Evolutionary conservation across 2,113 vertebrate species (phyloP), one percentile per base, ranked within the genome.

Genomic region (Phalacrocorax pelagicus): DNA sequence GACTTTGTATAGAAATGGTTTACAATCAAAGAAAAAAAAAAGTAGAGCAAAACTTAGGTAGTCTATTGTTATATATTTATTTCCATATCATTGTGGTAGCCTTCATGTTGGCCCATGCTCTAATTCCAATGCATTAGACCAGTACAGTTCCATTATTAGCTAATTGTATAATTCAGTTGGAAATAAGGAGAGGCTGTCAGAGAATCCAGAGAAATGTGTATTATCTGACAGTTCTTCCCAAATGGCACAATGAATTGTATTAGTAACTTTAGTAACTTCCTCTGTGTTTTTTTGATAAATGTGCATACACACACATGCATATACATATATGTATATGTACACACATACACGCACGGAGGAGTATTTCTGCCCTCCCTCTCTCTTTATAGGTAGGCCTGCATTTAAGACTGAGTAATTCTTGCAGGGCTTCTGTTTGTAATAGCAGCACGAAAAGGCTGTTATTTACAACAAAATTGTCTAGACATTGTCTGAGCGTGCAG

Each of bases 391-490:
- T 38, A 16, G 67, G 21, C n/a, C 34, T 73, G 22, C n/a, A 15
- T 57, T 81, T 58, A 38, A 69, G 66, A 12, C 18, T 87, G 23
- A 49, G 30, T 83, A 88, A 74, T 92, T 71, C 3, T 29, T 72
- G 16, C 12, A 18, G 27, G 22, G 15, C 12, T 77, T 4, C 19
- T 58, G 6, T 69, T 86, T 11, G 27, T 61, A 72, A 24, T 36
- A 73, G 66, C 67, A 83, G 15, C 24, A 40, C 8, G 57, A 51
- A 82, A 69, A 49, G 58, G 34, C n/a, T 51, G 73, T 46, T 92
- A 42, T 34, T 92, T 89, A 27, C 24, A 30, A 5, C 14, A 36
- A 47, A 83, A 73, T 91, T 83, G 80, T 96, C 91, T 92, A 78
- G 82, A 93, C 72, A 2, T 65, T 88, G 81, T 79, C 82, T 40